Percentiles rank a stretch among this genome's conserved stretches.
Conservation (phyloP, 2,113 vertebrate species). For the Malurus melanocephalus region DNA sequence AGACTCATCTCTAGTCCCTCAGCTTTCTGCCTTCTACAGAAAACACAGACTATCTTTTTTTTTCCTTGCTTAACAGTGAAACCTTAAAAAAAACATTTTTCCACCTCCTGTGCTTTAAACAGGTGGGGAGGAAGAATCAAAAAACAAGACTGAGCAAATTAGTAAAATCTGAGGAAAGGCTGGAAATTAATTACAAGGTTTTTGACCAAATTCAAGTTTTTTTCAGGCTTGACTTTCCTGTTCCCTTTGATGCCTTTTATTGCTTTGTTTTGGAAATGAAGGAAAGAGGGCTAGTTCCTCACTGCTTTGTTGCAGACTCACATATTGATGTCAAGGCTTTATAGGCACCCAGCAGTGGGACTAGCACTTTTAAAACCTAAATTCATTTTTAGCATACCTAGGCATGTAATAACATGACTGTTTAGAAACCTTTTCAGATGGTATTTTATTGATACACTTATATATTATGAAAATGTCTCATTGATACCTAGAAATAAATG, state of each 20-base stretch:
- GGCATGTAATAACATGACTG: slow-evolving; percentile 43
- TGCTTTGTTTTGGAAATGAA: not conserved
- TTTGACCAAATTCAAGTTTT: not conserved
- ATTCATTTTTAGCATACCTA: slow-evolving; percentile 33
- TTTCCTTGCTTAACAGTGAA: not conserved
- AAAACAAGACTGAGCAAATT: not conserved
- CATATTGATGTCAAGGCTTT: not conserved
- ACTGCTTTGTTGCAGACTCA: not conserved
- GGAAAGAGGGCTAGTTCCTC: not conserved
- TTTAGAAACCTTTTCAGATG: not conserved
- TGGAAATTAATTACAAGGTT: not conserved
- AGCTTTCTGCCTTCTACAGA: not conserved
- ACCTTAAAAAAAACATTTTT: not conserved
- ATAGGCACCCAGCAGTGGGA: slow-evolving; percentile 16
- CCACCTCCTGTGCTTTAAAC: not conserved
- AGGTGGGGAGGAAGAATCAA: not conserved
- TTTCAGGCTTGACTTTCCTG: not conserved
- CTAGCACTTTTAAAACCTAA: not conserved
- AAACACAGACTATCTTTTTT: not conserved
- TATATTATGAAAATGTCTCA: not conserved
- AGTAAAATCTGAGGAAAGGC: not conserved
- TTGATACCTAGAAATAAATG: not conserved
- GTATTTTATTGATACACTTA: not conserved
- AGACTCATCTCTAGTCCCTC: not conserved
- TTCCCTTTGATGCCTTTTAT: not conserved